Evolutionary conservation across 2,113 vertebrate genomes (phyloP).

Genomic region (Trogon surrucura): DNA sequence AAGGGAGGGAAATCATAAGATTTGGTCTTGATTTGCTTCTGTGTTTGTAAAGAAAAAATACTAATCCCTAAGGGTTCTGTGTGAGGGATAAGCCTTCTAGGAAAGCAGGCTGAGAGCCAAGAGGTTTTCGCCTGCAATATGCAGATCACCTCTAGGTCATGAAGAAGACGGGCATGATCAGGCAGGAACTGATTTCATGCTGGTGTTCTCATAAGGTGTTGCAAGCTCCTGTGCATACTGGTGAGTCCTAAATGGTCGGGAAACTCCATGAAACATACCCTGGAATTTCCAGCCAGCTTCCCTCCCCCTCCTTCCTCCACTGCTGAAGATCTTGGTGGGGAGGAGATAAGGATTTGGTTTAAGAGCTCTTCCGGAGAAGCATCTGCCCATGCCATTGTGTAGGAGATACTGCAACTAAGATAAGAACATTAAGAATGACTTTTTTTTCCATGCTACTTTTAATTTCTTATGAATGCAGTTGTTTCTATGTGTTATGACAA

Average conservation of each 20-base stretch:
- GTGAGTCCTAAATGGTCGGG: neutral
- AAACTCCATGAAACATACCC: conserved; percentile 13
- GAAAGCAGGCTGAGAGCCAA: neutral
- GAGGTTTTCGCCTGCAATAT: neutral
- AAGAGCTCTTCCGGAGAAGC: conserved; percentile 34
- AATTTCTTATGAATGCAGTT: neutral
- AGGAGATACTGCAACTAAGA: conserved; percentile 38
- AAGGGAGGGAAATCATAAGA: neutral
- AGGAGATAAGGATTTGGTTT: neutral
- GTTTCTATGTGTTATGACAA: neutral
- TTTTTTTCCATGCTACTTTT: conserved; percentile 34
- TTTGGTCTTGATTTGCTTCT: neutral
- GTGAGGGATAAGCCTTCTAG: neutral
- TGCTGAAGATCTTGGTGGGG: neutral
- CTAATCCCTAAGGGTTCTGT: neutral
- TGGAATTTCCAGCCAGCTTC: conserved; percentile 22
- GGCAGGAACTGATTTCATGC: neutral
- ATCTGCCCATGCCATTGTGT: neutral
- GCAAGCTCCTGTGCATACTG: neutral
- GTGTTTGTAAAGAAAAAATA: neutral
- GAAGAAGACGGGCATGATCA: neutral
- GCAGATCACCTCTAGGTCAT: neutral
- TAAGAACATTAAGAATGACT: neutral
- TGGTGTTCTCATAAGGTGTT: neutral
- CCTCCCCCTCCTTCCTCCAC: neutral